Evolutionary conservation across 2,113 vertebrate genomes (phyloP), one percentile per base, ranked within the genome.

Genomic region (Atrichornis clamosus): DNA sequence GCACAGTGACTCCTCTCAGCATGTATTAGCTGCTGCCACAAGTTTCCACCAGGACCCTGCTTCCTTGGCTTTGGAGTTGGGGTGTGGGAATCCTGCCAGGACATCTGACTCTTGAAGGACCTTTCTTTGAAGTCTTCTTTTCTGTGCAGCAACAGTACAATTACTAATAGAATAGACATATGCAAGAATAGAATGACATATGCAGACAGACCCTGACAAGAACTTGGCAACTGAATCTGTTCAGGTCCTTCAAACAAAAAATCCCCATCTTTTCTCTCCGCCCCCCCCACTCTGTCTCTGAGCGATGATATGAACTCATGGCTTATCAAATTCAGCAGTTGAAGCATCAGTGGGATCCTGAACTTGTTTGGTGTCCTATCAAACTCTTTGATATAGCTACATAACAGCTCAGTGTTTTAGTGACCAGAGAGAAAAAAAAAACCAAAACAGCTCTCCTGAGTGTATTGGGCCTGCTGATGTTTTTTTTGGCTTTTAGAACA

Each of bases 401-500:
- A 39, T 37, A 92, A 78, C 46, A 81, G n/a, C 32, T 87, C 32
- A 39, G 30, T 67, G 11, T 80, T 95, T 80, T 55, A 89, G 72
- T 35, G 49, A 78, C 33, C 39, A 73, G n/a, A 5, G 17, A 73
- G 83, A 94, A 76, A 76, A 81, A 33, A 2, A 9, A 16, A 73
- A 42, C 49, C 23, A 35, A 35, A 87, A 2, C 35, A 81, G 14
- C 37, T 94, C 28, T 92, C 30, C 65, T 39, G 41, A 32, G 76
- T 42, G 23, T 73, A 39, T 50, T 89, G 4, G 68, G 27, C 49
- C 28, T 89, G 72, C 72, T 90, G 64, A 81, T 75, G 23, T 0
- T 78, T 88, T 90, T 76, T 83, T 91, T 94, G 79, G 86, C 88
- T 92, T 94, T 93, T 90, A 92, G 44, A 92, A 75, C 23, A 92